Evolutionary conservation across 1,140 invertebrate species (phyloP).

Genomic region (Dolichoris vasculosae): DNA sequence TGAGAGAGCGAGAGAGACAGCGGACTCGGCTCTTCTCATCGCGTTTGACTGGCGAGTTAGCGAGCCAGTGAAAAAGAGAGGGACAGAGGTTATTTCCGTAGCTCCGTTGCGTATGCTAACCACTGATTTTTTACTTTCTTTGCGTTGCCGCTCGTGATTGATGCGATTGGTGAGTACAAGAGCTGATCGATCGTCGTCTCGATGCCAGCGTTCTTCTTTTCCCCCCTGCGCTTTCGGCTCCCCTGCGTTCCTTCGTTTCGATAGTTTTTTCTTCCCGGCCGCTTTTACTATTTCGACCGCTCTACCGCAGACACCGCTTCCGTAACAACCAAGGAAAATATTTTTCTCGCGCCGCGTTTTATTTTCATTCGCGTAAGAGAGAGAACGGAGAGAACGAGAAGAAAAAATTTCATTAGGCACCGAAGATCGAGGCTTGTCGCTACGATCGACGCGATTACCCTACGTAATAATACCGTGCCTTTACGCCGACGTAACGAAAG

Average conservation of each 20-base stretch:
- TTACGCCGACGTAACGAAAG: no score
- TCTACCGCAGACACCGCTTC: no score
- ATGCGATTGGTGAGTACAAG: constrained; percentile 3
- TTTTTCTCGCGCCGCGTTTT: no score
- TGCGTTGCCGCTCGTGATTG: constrained; percentile 6
- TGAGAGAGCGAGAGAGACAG: constrained; percentile 16
- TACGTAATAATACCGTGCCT: no score
- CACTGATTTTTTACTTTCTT: constrained; percentile 1
- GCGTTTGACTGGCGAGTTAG: constrained; percentile 41
- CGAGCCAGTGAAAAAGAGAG: constrained; percentile 32
- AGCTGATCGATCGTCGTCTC: not conserved
- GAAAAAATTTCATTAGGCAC: no score
- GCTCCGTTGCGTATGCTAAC: not conserved
- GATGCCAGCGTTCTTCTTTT: not conserved
- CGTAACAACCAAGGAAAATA: no score
- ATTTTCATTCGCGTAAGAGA: no score
- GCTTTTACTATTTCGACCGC: not conserved
- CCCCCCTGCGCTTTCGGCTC: not conserved
- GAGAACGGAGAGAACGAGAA: no score
- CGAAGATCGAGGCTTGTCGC: no score
- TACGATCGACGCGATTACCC: no score
- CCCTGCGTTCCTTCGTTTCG: not conserved
- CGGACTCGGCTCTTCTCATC: constrained; percentile 7
- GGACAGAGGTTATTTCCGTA: constrained; percentile 21
- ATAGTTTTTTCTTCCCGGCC: not conserved